phyloP scores from a whole-genome alignment of 2,113 vertebrate species.

The Heliornis fulica region DNA sequence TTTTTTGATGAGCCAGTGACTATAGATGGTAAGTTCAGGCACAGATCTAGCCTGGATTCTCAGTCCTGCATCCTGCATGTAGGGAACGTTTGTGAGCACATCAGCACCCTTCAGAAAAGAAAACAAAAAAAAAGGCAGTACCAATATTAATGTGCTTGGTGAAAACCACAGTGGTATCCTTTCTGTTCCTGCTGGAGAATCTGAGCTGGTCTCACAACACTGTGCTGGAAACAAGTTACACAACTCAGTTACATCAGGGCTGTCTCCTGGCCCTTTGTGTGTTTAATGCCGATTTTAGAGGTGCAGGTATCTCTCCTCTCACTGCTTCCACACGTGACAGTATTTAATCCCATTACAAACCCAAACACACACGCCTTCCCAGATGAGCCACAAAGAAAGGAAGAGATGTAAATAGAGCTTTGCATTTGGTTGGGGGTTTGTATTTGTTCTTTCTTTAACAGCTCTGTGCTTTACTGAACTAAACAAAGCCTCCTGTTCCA shows the following conservation, averaged over 20 bases:
- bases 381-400: background rate
- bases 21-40: background rate
- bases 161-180: background rate
- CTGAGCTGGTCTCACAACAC: background rate
- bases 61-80: background rate
- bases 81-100: background rate
- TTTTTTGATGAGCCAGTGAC: background rate
- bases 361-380: background rate
- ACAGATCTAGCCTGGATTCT: background rate
- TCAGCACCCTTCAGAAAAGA: background rate
- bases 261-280: background rate
- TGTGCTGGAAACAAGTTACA: background rate
- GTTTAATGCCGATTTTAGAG: background rate
- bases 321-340: background rate
- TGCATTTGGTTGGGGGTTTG: background rate
- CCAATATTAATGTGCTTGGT: background rate
- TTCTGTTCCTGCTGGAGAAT: background rate
- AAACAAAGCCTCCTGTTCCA: slow-evolving; percentile 45
- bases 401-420: background rate
- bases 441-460: slow-evolving; percentile 10
- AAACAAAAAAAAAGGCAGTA: background rate
- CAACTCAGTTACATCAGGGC: background rate
- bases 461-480: background rate
- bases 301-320: background rate
- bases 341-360: background rate